These are phyloP conservation scores for Oncorhynchus gorbuscha DNA, from an alignment of 2,113 vertebrate species.

Conservation along the genomic window DNA sequence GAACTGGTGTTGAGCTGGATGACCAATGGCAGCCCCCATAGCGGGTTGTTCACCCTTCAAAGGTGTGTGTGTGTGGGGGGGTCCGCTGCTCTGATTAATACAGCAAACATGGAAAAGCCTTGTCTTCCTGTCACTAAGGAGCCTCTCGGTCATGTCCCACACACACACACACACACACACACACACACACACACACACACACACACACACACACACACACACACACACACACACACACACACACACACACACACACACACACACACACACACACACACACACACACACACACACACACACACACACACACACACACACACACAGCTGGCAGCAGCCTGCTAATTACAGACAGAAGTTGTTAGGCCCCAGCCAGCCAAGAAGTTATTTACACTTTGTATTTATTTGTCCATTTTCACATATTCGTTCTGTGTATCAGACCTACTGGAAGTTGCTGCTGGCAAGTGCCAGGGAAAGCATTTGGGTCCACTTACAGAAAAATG, in stretches of 20 bases:
- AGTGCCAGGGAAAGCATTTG: conserved; percentile 74
- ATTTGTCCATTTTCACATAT: conserved; percentile 74
- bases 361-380: conserved; percentile 54
- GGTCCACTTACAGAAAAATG: conserved; percentile 77
- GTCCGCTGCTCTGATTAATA: conserved; percentile 30
- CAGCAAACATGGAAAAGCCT: conserved; percentile 40
- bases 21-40: conserved; percentile 44
- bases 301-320: conserved; percentile 39
- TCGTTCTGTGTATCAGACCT: conserved; percentile 73
- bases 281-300: neutral
- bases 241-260: conserved; percentile 43
- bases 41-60: conserved; percentile 46
- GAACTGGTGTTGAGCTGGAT: conserved; percentile 30
- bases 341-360: conserved; percentile 70
- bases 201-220: conserved; percentile 29
- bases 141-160: conserved; percentile 55
- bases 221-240: conserved; percentile 35
- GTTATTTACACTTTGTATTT: conserved; percentile 74
- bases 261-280: conserved; percentile 17
- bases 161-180: conserved; percentile 8
- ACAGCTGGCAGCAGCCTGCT: conserved; percentile 55
- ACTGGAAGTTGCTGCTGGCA: conserved; percentile 69
- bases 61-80: conserved; percentile 11
- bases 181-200: conserved; percentile 44
- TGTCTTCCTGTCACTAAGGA: conserved; percentile 40